Evolutionary conservation across 2,113 vertebrate species (phyloP), one percentile per base, ranked within the genome.

Genomic region (Cairina moschata): DNA sequence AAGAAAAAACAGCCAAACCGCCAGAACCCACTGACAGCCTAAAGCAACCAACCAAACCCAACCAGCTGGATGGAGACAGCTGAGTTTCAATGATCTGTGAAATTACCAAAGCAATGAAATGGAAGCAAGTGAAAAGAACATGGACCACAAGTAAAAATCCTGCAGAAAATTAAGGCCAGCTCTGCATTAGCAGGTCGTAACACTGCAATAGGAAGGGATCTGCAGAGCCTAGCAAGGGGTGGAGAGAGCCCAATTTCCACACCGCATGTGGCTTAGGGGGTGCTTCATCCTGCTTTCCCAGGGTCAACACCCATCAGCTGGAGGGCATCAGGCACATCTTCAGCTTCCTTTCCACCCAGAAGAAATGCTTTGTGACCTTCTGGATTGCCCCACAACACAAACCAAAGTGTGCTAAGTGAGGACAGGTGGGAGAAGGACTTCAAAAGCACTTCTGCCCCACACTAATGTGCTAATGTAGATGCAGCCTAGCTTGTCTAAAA

Each of bases 11-110:
- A 91, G 91, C 81, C 89, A 96, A 82, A 92, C 84, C 84, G 22
- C 55, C 90, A 93, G 78, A 96, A 95, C 54, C 88, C 84, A 90
- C 68, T 86, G 73, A 93, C 88, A 86, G 29, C 29, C 65, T 81
- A 17, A 91, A 81, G 25, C 26, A 3, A 59, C 56, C 28, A 74
- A 94, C 34, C 36, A 40, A 60, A 83, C 93, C 2, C 62, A 83
- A 12, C 11, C 21, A 40, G 22, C 0, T 65, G 6, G 59, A 46
- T 8, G 18, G 69, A 85, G 52, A 85, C 11, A 83, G 91, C 72
- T 71, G 91, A 9, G 50, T 91, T 81, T 91, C 74, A 90, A 75
- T 28, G 85, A 69, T 63, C 56, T 34, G 32, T 92, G 55, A 85
- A 82, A 93, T 90, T 72, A 68, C n/a, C 54, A 67, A 68, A 80